Evolutionary conservation across 2,113 vertebrate genomes (phyloP).

Genomic region (Gallinago jamesoni): DNA sequence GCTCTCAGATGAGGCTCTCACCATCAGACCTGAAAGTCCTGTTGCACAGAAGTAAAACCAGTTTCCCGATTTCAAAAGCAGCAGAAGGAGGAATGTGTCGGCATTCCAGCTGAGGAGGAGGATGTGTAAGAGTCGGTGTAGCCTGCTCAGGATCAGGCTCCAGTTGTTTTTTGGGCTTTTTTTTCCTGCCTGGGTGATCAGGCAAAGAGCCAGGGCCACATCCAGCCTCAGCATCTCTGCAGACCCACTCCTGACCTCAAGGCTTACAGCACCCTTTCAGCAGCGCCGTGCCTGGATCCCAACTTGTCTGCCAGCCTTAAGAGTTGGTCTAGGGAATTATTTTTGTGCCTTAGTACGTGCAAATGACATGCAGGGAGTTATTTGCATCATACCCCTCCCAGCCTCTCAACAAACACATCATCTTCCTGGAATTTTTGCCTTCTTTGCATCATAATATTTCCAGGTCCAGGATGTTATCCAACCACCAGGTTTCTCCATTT

Average conservation of each 20-base stretch:
- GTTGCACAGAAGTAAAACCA: neutral
- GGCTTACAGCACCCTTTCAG: neutral
- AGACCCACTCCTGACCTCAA: neutral
- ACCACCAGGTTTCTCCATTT: neutral
- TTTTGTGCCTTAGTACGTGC: neutral
- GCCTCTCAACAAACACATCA: neutral
- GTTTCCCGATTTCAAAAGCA: neutral
- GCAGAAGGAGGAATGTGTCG: accelerated
- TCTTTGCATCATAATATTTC: neutral
- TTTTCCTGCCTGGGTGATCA: neutral
- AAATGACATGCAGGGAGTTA: neutral
- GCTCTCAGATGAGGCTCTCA: neutral
- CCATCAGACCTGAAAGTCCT: conserved; percentile 7
- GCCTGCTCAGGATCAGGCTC: neutral
- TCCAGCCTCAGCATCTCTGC: neutral
- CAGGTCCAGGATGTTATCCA: conserved; percentile 5
- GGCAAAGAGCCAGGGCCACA: neutral
- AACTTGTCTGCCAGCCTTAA: neutral
- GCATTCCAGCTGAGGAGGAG: neutral
- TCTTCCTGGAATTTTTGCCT: conserved; percentile 28
- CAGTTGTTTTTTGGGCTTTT: neutral
- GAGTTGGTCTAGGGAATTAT: neutral
- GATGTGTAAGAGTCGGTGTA: neutral
- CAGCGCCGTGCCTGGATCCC: neutral
- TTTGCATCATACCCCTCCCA: neutral